phyloP scores from a whole-genome alignment of 2,888 invertebrate genomes.

The Steromphala cineraria region DNA sequence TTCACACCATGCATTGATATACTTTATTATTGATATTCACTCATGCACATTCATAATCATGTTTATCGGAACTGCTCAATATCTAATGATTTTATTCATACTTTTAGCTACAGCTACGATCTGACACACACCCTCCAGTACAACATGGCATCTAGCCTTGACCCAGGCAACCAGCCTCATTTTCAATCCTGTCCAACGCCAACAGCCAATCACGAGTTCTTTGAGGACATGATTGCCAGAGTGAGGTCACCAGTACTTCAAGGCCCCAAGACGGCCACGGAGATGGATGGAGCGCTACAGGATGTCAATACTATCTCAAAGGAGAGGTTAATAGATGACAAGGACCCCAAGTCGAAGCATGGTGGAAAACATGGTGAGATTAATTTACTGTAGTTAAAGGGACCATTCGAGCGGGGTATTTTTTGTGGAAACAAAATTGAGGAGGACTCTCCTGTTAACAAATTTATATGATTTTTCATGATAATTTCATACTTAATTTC shows the following conservation, averaged over 20 bases:
- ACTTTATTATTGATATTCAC: too few relatives aligned
- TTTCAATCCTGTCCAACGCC: not conserved
- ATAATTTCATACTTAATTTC: too few relatives aligned
- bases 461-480: too few relatives aligned
- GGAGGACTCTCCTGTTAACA: too few relatives aligned
- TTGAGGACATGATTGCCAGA: not conserved
- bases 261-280: not conserved
- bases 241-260: not conserved
- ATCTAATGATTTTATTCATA: not conserved
- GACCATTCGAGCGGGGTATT: too few relatives aligned
- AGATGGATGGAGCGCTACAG: not conserved
- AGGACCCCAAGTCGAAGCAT: too few relatives aligned
- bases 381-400: too few relatives aligned
- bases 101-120: conserved; percentile 92
- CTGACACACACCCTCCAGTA: conserved; percentile 95
- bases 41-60: not conserved
- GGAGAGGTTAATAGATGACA: too few relatives aligned
- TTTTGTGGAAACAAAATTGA: too few relatives aligned
- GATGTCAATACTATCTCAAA: not conserved
- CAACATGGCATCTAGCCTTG: conserved; percentile 84
- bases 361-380: too few relatives aligned
- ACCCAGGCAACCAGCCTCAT: conserved; percentile 20
- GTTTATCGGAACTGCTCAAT: not conserved
- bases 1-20: too few relatives aligned
- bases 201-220: not conserved